These are phyloP conservation scores for Muscina levida DNA, from an alignment of 2,888 invertebrate species.

Conservation along the genomic window DNA sequence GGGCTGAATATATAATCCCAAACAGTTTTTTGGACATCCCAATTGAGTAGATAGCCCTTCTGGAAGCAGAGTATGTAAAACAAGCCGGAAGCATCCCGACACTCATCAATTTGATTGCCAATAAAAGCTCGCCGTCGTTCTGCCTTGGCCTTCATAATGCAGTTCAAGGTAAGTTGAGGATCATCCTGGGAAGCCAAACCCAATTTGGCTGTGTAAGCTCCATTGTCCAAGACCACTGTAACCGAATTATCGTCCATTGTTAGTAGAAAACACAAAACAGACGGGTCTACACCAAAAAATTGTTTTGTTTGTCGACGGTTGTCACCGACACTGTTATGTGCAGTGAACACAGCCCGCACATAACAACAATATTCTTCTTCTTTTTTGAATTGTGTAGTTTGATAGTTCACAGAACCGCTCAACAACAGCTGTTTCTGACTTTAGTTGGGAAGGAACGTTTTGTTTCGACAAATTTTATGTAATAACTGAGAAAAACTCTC, in stretches of 20 bases:
- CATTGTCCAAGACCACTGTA: constrained; percentile 89
- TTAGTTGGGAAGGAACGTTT: too few relatives aligned
- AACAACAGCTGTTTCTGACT: neutral
- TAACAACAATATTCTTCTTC: constrained; percentile 15
- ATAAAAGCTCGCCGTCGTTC: constrained; percentile 96
- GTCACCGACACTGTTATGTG: neutral
- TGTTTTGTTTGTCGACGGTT: too few relatives aligned
- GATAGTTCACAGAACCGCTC: too few relatives aligned
- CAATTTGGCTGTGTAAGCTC: constrained; percentile 91
- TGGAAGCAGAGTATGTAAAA: constrained; percentile 97
- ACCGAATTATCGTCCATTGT: constrained; percentile 67
- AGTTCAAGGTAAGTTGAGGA: constrained; percentile 93
- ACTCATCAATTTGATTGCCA: constrained; percentile 96
- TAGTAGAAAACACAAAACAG: too few relatives aligned
- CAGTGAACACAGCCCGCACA: constrained; percentile 16
- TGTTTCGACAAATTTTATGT: constrained; percentile 67
- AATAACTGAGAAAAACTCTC: constrained; percentile 54
- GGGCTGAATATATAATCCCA: constrained; percentile 97
- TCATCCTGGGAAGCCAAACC: constrained; percentile 87
- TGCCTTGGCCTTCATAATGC: constrained; percentile 98
- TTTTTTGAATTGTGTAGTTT: too few relatives aligned
- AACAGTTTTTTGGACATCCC: constrained; percentile 94
- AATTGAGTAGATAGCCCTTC: constrained; percentile 96
- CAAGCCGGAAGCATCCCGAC: constrained; percentile 93
- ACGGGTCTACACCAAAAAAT: too few relatives aligned